Percentiles rank a stretch among this genome's conserved stretches.
Evolutionary conservation across 2,797 vertebrate species (phyloP).

Genomic region (Morelia viridis): DNA sequence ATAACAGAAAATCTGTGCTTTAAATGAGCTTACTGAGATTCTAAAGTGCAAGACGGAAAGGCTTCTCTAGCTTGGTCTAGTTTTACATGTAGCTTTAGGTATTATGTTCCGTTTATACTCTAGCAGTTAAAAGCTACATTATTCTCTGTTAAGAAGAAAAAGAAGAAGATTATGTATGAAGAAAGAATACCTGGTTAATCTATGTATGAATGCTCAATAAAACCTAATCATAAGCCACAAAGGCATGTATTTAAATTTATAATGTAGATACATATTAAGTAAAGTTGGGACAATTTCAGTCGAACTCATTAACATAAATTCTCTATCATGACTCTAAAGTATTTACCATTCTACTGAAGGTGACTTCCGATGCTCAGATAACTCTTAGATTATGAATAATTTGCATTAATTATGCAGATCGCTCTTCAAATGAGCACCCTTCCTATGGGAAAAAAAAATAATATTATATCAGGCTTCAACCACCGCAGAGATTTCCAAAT

Average conservation of each 20-base stretch:
- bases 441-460: neutral
- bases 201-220: neutral
- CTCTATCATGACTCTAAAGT: rapidly evolving
- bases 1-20: neutral
- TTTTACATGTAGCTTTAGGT: neutral
- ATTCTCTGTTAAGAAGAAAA: neutral
- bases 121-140: neutral
- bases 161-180: neutral
- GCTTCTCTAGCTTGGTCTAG: neutral
- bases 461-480: neutral
- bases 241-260: neutral
- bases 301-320: neutral
- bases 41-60: neutral
- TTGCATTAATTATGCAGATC: rapidly evolving
- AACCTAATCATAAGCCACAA: neutral
- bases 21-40: neutral
- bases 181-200: neutral
- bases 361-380: neutral
- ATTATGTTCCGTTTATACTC: neutral
- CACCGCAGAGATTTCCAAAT: neutral
- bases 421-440: neutral
- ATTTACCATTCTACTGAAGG: neutral
- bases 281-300: neutral
- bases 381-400: neutral
- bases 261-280: neutral